Base-by-base conservation (phyloP, 1,140 invertebrate genomes). In the Anoplophora glabripennis region DNA sequence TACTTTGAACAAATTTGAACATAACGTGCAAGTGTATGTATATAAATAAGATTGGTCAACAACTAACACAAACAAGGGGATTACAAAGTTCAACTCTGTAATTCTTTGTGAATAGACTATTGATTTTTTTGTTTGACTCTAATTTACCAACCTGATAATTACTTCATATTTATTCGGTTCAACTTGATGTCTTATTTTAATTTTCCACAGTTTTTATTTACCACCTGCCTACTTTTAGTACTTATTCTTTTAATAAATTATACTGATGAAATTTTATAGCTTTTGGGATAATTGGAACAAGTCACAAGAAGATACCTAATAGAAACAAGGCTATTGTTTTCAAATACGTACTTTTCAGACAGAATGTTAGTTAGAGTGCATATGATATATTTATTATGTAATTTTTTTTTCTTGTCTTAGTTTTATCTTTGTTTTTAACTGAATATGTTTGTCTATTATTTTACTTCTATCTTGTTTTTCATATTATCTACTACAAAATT, bases 11-110 rank as follows among this genome's bases (percentile, higher is more conserved):
- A 54, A 54, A 44, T 54, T 47, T 35, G 53, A 58, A 53, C 44
- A 58, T 42, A 57, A 58, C 21, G 28, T 48, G 53, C 38, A 62
- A 57, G 38, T 57, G 46, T 57, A 47, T 57, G 17, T 57, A 40
- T 57, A 52, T 62, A 53, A 57, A 62, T 62, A 58, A 62, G 53
- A 62, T 62, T 59, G 57, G 57, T 66, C 57, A 66, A 66, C 61
- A 66, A 59, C 34, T 53, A 60, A 60, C 53, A 40, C 40, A 62
- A 62, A 62, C 56, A 65, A 21, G 45, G 18, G 53, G 57, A 59
- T 48, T 59, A 55, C 49, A 54, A 41, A 53, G 51, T 53, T 28
- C 21, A 28, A 28, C 21, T 28, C 38, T 41, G 38, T 41, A 41
- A 41, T 41, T 41, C 38, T 41, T 41, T 41, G 38, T 41, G 38